phyloP scores from a whole-genome alignment of 2,888 invertebrate genomes.

The Helobdella robusta region DNA sequence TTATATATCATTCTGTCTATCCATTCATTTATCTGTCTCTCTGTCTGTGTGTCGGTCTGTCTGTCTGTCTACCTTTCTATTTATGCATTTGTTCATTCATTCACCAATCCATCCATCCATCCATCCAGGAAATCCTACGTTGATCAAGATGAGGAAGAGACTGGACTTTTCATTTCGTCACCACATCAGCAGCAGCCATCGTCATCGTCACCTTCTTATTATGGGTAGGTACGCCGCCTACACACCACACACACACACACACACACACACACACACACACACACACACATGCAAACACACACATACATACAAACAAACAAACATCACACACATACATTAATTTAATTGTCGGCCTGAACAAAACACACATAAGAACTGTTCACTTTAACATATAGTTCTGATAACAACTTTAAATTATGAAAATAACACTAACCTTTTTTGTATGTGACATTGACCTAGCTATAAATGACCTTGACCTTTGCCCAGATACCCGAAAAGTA shows the following conservation, averaged over 20 bases:
- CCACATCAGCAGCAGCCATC: conserved; percentile 21
- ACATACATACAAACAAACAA: too few species aligned
- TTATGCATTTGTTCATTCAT: background rate
- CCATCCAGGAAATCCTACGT: conserved; percentile 34
- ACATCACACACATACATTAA: too few species aligned
- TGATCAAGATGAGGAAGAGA: conserved; percentile 31
- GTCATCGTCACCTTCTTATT: conserved; percentile 33
- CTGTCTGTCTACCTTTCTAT: background rate
- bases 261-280: too few species aligned
- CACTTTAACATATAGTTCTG: too few species aligned
- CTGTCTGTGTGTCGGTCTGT: background rate
- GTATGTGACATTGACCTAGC: too few species aligned
- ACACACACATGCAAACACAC: too few species aligned
- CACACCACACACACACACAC: too few species aligned
- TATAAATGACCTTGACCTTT: background rate
- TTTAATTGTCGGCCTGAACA: too few species aligned
- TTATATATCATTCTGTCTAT: background rate
- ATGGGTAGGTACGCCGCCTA: conserved; percentile 34
- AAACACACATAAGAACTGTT: too few species aligned
- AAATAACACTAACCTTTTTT: too few species aligned
- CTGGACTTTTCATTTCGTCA: conserved; percentile 33
- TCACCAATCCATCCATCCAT: background rate
- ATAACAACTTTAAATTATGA: too few species aligned
- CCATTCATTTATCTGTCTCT: background rate
- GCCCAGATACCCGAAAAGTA: background rate